Base-by-base conservation (phyloP, 2,113 vertebrate genomes). In the Solenodon paradoxus region DNA sequence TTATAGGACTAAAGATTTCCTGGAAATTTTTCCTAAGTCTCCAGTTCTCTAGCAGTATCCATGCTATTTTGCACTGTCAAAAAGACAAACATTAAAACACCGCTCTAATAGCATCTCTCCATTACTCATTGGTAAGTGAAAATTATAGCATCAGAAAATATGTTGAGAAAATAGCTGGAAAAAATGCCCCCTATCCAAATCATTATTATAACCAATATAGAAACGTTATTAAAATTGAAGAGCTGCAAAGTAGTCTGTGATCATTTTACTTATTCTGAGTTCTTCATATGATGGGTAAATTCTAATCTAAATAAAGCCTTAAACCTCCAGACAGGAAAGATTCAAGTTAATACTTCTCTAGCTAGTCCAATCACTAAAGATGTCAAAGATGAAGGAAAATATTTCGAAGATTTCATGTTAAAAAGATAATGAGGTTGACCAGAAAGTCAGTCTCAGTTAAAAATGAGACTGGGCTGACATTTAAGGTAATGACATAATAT, bases 381-480 rank as follows among this genome's bases (percentile, higher is more conserved):
- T 83, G 40, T 7, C 84, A 89, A 92, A 78, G 83, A 88, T 83
- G 51, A 94, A 79, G 42, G 55, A 92, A 90, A 63, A n/a, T 91
- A 83, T 38, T 22, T 80, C 53, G 87, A 96, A 55, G 13, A 90
- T 88, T 90, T 78, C 80, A 92, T 15, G 87, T 72, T 94, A 77
- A 96, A n/a, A 96, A 95, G 47, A 84, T 86, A 94, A 91, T 72
- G 63, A 47, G 32, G n/a, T 93, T 9, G 5, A 84, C 13, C 30
- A 91, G n/a, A 93, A 95, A 90, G 57, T 68, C 9, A 84, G 64
- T 19, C 26, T 24, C 61, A 79, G 12, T 77, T 92, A 86, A 94
- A 95, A 92, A 95, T 92, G 32, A 92, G 35, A 24, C 63, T 32
- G 88, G 22, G 10, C 6, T 90, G 19, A 82, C 28, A 86, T 83